phyloP scores from a whole-genome alignment of 2,888 invertebrate species.

The Lycaena phlaeas region DNA sequence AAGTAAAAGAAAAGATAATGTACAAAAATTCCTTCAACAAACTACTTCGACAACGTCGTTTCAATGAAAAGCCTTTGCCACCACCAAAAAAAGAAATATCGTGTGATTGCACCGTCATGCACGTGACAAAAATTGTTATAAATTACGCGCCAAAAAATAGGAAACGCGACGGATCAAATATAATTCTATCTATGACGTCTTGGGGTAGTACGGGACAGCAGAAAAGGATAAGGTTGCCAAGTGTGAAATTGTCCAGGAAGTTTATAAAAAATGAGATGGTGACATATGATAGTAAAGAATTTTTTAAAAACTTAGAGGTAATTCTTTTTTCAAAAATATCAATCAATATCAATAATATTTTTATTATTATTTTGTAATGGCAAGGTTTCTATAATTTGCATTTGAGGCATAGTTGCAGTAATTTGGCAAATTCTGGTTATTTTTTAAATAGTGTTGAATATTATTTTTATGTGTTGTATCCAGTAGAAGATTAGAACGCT shows the following conservation, averaged over 20 bases:
- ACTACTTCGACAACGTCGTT: too few relatives aligned
- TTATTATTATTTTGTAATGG: too few relatives aligned
- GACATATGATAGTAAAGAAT: slow-evolving; percentile 45
- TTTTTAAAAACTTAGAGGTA: slow-evolving; percentile 64
- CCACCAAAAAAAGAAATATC: slow-evolving; percentile 25
- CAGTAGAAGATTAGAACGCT: too few relatives aligned
- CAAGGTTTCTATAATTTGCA: too few relatives aligned
- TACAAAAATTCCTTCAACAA: slow-evolving; percentile 32
- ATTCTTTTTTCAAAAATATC: not conserved
- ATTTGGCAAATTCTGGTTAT: too few relatives aligned
- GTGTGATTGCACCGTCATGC: slow-evolving; percentile 51
- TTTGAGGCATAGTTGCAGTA: too few relatives aligned
- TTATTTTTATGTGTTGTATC: too few relatives aligned
- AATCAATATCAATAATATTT: too few relatives aligned
- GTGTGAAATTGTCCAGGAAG: slow-evolving; percentile 35
- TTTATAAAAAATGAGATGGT: slow-evolving; percentile 33
- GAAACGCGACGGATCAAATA: slow-evolving; percentile 45
- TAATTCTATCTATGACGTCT: slow-evolving; percentile 46
- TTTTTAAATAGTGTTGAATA: too few relatives aligned
- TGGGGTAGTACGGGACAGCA: slow-evolving; percentile 42
- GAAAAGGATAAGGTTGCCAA: slow-evolving; percentile 49
- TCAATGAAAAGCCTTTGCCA: slow-evolving; percentile 32
- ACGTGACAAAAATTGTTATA: slow-evolving; percentile 49
- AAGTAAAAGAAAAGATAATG: too few relatives aligned
- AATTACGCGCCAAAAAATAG: slow-evolving; percentile 45